Evolutionary conservation across 2,797 vertebrate species (phyloP).

Genomic region (Presbytis comata): DNA sequence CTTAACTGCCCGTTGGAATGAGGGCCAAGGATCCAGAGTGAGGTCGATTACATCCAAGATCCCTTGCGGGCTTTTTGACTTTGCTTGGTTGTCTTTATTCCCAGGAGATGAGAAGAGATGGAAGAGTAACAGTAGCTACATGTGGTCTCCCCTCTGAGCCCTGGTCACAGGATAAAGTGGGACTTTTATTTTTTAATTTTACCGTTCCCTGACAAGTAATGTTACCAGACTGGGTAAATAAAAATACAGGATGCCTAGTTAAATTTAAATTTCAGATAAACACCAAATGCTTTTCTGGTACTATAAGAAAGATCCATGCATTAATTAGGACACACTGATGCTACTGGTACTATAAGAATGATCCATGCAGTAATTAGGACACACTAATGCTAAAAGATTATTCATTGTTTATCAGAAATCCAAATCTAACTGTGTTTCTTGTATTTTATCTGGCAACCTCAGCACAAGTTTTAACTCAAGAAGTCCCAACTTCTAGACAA

Average conservation of each 20-base stretch:
- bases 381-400: not conserved
- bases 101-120: not conserved
- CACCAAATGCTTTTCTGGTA: not conserved
- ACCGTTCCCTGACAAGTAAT: not conserved
- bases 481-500: not conserved
- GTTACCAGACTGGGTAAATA: not conserved
- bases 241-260: not conserved
- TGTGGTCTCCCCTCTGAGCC: not conserved
- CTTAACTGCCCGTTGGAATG: not conserved
- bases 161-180: not conserved
- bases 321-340: not conserved
- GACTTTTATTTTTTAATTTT: not conserved
- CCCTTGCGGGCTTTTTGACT: fast-evolving
- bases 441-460: not conserved
- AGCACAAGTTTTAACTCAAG: not conserved
- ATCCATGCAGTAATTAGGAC: not conserved
- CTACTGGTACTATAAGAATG: not conserved
- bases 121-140: not conserved
- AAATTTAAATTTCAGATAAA: constrained; percentile 11
- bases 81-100: not conserved
- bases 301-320: not conserved
- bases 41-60: not conserved
- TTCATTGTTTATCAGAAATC: not conserved
- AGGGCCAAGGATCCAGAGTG: not conserved
- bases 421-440: not conserved